A percentile compares a stretch with the other conserved stretches of the same genome.
Conservation (phyloP, 1,140 invertebrate genomes). For the Trigoniulus corallinus region DNA sequence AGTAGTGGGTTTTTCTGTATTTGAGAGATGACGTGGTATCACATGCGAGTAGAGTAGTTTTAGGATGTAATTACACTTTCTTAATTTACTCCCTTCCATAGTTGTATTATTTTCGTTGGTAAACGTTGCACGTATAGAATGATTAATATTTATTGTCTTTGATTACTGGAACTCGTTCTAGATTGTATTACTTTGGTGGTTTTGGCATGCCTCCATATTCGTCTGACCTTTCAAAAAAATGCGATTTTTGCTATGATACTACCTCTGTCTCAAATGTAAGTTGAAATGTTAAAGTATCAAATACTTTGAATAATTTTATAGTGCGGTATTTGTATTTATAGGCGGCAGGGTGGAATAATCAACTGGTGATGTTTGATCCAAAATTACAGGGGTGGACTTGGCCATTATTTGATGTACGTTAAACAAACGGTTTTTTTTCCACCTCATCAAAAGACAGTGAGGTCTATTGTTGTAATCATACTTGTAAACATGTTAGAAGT, state of each 20-base stretch:
- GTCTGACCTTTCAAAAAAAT: slow-evolving; percentile 11
- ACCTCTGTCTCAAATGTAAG: no score
- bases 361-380: slow-evolving; percentile 24
- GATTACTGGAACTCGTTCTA: slow-evolving; percentile 11
- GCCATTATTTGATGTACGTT: slow-evolving; percentile 20
- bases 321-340: no score
- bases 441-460: background rate
- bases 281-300: no score
- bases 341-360: slow-evolving; percentile 28
- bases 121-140: background rate
- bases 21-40: no score
- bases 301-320: no score
- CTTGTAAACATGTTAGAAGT: no score
- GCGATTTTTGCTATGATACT: slow-evolving; percentile 17
- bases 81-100: background rate
- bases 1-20: no score
- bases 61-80: background rate
- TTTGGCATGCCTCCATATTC: slow-evolving; percentile 21
- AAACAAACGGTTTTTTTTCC: background rate
- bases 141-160: background rate
- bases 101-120: background rate
- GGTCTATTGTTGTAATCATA: no score
- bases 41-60: no score
- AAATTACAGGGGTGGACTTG: slow-evolving; percentile 21
- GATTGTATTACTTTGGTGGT: slow-evolving; percentile 30